Percentiles rank a stretch among this genome's conserved stretches.
phyloP scores from a whole-genome alignment of 2,888 invertebrate genomes.

The Ectemnius lituratus region DNA sequence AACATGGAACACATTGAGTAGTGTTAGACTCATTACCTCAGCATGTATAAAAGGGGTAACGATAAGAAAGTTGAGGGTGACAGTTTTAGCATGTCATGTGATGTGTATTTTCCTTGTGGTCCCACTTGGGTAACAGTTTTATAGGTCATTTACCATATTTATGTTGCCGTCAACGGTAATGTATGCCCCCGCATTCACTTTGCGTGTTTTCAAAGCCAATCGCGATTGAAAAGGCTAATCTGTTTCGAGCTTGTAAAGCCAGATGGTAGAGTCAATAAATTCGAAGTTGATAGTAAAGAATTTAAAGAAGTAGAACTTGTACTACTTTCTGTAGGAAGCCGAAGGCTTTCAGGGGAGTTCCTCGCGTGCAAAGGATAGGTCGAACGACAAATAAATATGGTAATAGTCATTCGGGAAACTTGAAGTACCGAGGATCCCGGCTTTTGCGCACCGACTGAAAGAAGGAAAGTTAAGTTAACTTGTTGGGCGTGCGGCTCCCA shows the following conservation, averaged over 20 bases:
- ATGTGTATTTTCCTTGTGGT: conserved; percentile 28
- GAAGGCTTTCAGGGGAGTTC: conserved; percentile 34
- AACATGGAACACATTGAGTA: no score
- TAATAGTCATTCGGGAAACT: conserved; percentile 72
- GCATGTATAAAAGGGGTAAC: neutral
- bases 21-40: no score
- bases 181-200: conserved; percentile 27
- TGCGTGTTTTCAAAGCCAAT: conserved; percentile 21
- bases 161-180: conserved; percentile 31
- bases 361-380: conserved; percentile 59
- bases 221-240: conserved; percentile 30
- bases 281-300: neutral
- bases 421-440: conserved; percentile 72
- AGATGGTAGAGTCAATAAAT: no score
- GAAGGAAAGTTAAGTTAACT: conserved; percentile 71
- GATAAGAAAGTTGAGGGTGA: conserved; percentile 23
- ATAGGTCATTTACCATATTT: conserved; percentile 52
- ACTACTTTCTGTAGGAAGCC: neutral
- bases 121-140: conserved; percentile 50
- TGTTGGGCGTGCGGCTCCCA: conserved; percentile 41
- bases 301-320: neutral
- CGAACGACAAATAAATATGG: conserved; percentile 74
- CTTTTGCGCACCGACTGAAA: conserved; percentile 63
- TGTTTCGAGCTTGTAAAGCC: no score
- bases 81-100: conserved; percentile 22